These are phyloP conservation scores for Spheniscus mendiculus DNA, from an alignment of 2,113 vertebrate species.

Conservation along the genomic window DNA sequence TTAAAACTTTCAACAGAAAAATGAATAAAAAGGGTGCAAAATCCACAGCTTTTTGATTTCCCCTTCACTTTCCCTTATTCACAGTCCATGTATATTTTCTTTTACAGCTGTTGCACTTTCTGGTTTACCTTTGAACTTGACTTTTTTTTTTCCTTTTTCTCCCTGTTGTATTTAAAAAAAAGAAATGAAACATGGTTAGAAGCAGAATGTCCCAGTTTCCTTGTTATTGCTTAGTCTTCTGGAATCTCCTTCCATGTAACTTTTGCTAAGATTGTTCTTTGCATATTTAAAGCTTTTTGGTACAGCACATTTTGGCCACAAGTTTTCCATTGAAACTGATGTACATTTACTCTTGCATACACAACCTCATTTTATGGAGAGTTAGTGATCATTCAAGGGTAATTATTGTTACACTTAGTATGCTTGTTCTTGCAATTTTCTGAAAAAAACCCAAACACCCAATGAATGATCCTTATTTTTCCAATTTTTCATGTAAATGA, in stretches of 20 bases:
- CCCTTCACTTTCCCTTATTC: background rate
- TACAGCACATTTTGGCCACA: background rate
- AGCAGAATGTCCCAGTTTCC: background rate
- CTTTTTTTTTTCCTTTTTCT: background rate
- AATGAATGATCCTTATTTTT: background rate
- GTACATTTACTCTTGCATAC: background rate
- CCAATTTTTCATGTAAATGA: background rate
- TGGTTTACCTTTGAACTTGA: background rate
- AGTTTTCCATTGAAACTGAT: background rate
- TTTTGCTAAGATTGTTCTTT: background rate
- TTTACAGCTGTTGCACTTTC: background rate
- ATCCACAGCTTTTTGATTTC: background rate
- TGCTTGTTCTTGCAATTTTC: background rate
- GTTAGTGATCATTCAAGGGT: background rate
- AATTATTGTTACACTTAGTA: background rate
- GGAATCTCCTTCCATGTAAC: background rate
- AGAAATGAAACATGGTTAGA: background rate
- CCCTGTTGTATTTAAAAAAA: background rate
- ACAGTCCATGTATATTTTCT: background rate
- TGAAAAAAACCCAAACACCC: background rate
- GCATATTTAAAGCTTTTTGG: constrained; percentile 1
- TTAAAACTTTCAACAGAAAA: background rate
- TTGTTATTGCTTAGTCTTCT: background rate
- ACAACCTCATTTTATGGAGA: background rate
- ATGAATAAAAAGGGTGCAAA: background rate